Percentiles rank a stretch among this genome's conserved stretches.
These are phyloP conservation scores for Dermatemys mawii DNA, from an alignment of 2,113 vertebrate genomes.

Conservation along the genomic window DNA sequence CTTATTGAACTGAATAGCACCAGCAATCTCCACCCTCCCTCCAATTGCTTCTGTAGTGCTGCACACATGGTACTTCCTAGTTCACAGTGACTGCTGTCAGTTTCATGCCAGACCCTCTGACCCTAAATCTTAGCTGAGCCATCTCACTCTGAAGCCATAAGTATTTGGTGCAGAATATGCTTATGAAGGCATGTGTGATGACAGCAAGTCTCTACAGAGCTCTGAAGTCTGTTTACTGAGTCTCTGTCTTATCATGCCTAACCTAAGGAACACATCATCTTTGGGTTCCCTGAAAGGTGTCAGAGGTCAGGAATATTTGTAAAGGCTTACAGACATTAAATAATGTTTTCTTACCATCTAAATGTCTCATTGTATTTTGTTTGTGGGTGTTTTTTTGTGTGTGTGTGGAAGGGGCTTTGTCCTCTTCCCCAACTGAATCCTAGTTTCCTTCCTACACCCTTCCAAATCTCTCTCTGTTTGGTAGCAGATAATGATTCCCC, in stretches of 20 bases:
- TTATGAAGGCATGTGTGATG: rapidly evolving
- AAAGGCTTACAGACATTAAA: conserved; percentile 48
- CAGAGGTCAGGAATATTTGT: conserved; percentile 37
- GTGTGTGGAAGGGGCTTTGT: neutral
- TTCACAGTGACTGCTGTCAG: neutral
- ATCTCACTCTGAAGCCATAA: rapidly evolving
- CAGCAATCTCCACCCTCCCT: rapidly evolving
- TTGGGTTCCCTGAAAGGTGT: neutral
- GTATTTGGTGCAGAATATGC: rapidly evolving
- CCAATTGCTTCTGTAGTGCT: rapidly evolving
- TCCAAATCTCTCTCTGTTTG: neutral
- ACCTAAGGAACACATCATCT: neutral
- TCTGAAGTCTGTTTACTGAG: rapidly evolving
- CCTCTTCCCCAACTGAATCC: neutral
- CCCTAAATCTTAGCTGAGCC: neutral
- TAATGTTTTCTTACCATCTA: neutral
- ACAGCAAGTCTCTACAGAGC: rapidly evolving
- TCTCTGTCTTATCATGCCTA: rapidly evolving
- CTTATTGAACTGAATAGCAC: rapidly evolving
- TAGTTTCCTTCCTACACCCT: neutral
- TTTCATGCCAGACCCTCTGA: rapidly evolving
- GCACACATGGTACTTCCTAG: rapidly evolving
- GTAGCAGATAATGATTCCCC: neutral
- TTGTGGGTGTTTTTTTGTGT: neutral
- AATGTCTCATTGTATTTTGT: neutral